Percentiles rank a stretch among this genome's conserved stretches.
Evolutionary conservation across 2,113 vertebrate genomes (phyloP).

Genomic region (Daphoenositta chrysoptera): DNA sequence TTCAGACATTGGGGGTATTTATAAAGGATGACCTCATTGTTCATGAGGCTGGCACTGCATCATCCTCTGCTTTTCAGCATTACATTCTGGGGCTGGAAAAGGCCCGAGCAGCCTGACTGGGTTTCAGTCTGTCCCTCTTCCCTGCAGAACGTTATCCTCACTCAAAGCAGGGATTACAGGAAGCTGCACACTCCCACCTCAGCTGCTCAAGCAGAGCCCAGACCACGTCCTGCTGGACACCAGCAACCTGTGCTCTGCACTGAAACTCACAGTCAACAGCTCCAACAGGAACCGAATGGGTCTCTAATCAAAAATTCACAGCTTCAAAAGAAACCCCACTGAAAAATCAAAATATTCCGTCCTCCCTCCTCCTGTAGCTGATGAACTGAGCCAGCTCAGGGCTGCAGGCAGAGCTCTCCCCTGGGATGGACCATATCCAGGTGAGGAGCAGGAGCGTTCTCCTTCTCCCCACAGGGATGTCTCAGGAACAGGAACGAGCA

Average conservation of each 20-base stretch:
- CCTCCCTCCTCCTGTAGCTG: not conserved
- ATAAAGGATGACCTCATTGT: not conserved
- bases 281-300: not conserved
- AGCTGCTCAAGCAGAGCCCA: not conserved
- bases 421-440: not conserved
- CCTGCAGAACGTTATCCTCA: not conserved
- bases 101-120: not conserved
- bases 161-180: not conserved
- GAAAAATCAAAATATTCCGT: not conserved
- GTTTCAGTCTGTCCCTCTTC: not conserved
- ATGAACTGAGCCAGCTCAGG: not conserved
- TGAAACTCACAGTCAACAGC: not conserved
- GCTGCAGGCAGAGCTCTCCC: not conserved
- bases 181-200: not conserved
- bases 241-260: not conserved
- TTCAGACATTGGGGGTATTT: not conserved
- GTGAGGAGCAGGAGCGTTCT: not conserved
- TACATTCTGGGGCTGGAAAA: not conserved
- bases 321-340: not conserved
- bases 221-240: fast-evolving
- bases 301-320: not conserved
- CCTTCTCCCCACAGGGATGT: no score
- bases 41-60: not conserved
- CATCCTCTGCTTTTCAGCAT: not conserved
- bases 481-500: not conserved